A percentile compares a stretch with the other conserved stretches of the same genome.
phyloP scores from a whole-genome alignment of 1,140 invertebrate genomes.

The Heliconius melpomene region DNA sequence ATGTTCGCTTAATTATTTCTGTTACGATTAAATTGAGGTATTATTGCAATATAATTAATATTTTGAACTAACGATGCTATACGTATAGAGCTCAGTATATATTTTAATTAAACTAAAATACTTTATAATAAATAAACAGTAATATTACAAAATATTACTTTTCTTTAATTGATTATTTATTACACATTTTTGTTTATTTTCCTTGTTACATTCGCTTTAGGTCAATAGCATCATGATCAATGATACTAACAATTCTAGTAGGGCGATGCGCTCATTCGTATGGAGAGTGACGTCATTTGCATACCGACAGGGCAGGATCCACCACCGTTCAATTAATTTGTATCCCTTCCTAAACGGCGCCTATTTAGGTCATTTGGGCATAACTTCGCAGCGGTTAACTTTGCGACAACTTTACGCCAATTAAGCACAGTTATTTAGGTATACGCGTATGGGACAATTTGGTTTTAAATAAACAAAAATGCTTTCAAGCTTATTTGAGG shows the following conservation, averaged over 20 bases:
- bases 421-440: constrained; percentile 15
- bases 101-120: no score
- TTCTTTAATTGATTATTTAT: no score
- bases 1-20: not conserved
- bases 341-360: constrained; percentile 23
- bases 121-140: no score
- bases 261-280: constrained; percentile 13
- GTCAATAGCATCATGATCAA: constrained; percentile 7
- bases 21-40: not conserved
- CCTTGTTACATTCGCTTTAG: not conserved
- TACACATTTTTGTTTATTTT: not conserved
- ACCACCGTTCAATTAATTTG: constrained; percentile 28
- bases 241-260: constrained; percentile 17
- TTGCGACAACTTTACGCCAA: constrained; percentile 23
- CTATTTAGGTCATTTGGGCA: constrained; percentile 28
- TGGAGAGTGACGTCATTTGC: constrained; percentile 26
- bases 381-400: constrained; percentile 18
- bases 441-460: not conserved
- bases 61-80: no score
- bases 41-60: no score
- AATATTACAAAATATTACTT: no score
- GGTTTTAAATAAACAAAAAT: not conserved
- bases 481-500: not conserved
- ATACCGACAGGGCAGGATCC: constrained; percentile 20
- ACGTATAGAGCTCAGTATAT: no score